Evolutionary conservation across 1,140 invertebrate species (phyloP), one percentile per base, ranked within the genome.

Genomic region (Tetraneura akinire): DNA sequence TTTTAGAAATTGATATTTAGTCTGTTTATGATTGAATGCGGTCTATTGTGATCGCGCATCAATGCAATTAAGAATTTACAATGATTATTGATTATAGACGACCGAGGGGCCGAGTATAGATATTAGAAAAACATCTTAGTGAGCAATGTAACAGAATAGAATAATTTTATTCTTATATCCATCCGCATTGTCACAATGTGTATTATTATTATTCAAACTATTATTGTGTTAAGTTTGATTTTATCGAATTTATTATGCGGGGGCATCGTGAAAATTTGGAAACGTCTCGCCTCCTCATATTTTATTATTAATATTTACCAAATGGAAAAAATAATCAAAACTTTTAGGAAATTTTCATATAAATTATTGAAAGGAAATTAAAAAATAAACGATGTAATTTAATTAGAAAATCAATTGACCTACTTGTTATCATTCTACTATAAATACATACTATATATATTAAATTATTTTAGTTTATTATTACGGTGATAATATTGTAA

Each of bases 1-100:
- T 70, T 70, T 70, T 47, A 70, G 45, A 70, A 70, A 70, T 70
- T 47, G 42, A 70, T 70, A 70, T 70, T 70, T 49, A 49, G 45
- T 70, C 66, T 16, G 26, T 26, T 10, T 23, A 21, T 26, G 21
- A 70, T 70, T 70, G 66, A 70, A 70, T 26, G 4, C 66, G 23
- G 1, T 49, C 21, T 49, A 49, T 70, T 70, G 45, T 70, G 49
- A 13, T 13, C 9, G 16, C 8, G 64, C 64, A 66, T 66, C 45
- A 42, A 26, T 49, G 49, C 26, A 68, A 68, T 68, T 68, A 70
- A 49, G 66, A 70, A 49, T 47, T 47, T 26, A 70, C 66, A 70
- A 70, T 70, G 45, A 70, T 70, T 49, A 70, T 70, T 18, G n/a
- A n/a, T n/a, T n/a, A n/a, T n/a, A n/a, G n/a, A n/a, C n/a, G n/a